These are phyloP conservation scores for Nothoprocta pentlandii DNA, from an alignment of 2,113 vertebrate genomes.

Conservation along the genomic window DNA sequence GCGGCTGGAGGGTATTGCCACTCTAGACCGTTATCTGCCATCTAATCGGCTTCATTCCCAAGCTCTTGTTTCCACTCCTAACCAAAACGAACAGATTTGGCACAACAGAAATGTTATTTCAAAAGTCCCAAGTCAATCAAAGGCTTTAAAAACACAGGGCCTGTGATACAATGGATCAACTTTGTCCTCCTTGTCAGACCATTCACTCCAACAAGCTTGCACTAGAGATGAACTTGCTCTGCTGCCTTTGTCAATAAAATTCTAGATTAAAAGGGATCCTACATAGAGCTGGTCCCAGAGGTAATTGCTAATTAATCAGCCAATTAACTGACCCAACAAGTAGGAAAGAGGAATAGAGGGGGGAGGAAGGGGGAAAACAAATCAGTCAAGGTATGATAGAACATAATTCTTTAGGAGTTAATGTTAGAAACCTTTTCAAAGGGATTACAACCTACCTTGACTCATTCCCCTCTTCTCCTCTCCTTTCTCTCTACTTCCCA, in stretches of 20 bases:
- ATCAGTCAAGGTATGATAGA: slow-evolving; percentile 75
- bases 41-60: background rate
- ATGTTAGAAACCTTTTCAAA: slow-evolving; percentile 73
- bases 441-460: slow-evolving; percentile 76
- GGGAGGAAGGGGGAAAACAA: slow-evolving; percentile 56
- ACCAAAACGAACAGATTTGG: background rate
- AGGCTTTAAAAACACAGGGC: slow-evolving; percentile 34
- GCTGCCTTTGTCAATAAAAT: slow-evolving; percentile 72
- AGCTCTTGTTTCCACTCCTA: background rate
- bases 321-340: slow-evolving; percentile 79
- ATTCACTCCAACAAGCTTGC: background rate
- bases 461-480: slow-evolving; percentile 59
- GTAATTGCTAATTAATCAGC: slow-evolving; percentile 82
- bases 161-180: slow-evolving; percentile 1
- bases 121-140: background rate
- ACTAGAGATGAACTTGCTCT: slow-evolving; percentile 55
- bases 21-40: background rate
- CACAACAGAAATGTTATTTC: slow-evolving; percentile 43
- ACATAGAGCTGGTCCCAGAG: slow-evolving; percentile 50
- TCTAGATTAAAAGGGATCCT: slow-evolving; percentile 65
- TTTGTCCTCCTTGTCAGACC: slow-evolving; percentile 26
- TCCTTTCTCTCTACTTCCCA: slow-evolving; percentile 60
- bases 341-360: slow-evolving; percentile 60
- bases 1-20: background rate
- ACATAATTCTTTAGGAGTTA: slow-evolving; percentile 65